Evolutionary conservation across 1,140 invertebrate species (phyloP).

Genomic region (Galendromus occidentalis): DNA sequence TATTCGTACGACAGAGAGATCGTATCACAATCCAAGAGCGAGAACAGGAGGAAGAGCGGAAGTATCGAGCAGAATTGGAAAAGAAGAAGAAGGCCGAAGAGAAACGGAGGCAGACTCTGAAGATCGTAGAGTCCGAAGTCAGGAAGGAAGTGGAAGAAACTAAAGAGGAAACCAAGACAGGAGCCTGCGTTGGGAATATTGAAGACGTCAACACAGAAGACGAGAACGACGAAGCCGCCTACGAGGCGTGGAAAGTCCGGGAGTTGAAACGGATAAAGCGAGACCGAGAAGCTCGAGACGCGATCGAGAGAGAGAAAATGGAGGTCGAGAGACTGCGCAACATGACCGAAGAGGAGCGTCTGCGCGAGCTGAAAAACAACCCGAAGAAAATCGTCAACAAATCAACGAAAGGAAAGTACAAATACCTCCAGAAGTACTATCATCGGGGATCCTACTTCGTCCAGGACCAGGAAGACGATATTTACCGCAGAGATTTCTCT

Average conservation of each 20-base stretch:
- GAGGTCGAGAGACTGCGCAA: slow-evolving; percentile 78
- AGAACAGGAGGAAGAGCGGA: slow-evolving; percentile 61
- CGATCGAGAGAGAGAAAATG: slow-evolving; percentile 46
- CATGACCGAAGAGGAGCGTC: slow-evolving; percentile 89
- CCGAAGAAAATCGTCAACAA: slow-evolving; percentile 87
- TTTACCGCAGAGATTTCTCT: slow-evolving; percentile 86
- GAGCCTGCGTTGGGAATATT: slow-evolving; percentile 32
- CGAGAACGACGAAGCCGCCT: slow-evolving; percentile 93
- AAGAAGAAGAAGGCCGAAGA: slow-evolving; percentile 59
- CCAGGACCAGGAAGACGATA: slow-evolving; percentile 68
- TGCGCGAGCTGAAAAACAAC: slow-evolving; percentile 69
- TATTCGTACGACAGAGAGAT: slow-evolving; percentile 86
- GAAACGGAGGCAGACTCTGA: slow-evolving; percentile 53
- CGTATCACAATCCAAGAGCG: slow-evolving; percentile 84
- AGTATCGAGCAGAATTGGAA: slow-evolving; percentile 61
- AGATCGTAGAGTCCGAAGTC: slow-evolving; percentile 73
- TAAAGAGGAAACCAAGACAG: slow-evolving; percentile 30
- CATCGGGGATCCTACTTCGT: slow-evolving; percentile 79
- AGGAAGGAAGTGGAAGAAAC: slow-evolving; percentile 43
- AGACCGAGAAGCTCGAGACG: slow-evolving; percentile 79
- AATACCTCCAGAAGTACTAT: slow-evolving; percentile 98
- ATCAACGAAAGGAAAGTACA: slow-evolving; percentile 92
- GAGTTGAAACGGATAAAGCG: slow-evolving; percentile 89
- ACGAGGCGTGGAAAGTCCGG: slow-evolving; percentile 89
- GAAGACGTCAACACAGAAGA: slow-evolving; percentile 86